Base-by-base conservation (phyloP, 2,113 vertebrate genomes). In the Zingel zingel region DNA sequence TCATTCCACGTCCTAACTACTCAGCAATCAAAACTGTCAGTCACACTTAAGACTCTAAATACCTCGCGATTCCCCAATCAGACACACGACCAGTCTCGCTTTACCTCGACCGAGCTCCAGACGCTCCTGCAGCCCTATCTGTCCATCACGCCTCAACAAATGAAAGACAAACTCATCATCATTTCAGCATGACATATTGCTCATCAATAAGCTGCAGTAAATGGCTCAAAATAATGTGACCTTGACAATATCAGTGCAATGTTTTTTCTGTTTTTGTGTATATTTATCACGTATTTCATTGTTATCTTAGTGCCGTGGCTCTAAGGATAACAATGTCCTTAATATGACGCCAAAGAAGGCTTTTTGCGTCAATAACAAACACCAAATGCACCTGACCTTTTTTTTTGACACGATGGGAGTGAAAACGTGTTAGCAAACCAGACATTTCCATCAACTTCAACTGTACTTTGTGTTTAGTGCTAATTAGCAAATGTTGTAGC, bases 11-110 rank as follows among this genome's bases (percentile, higher is more conserved):
- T 74, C 77, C 63, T 88, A 87, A 82, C 87, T 70, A 51, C 76
- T 77, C 80, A 30, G 75, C 80, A 91, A 93, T 92, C 90, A 91
- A 53, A 89, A 45, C 85, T 87, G 91, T 88, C 93, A 90, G 77
- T 94, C 91, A 91, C 90, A 89, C 82, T 94, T 90, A 81, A 81
- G 82, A 77, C 77, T 74, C 75, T 83, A 90, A 91, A 91, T 69
- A 87, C 85, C 83, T 85, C 25, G 66, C 45, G 13, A 77, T 70
- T 89, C 82, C 72, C 76, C 86, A 88, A 92, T 92, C 90, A 90
- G 86, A 83, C 77, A 84, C 85, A 79, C 78, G 82, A 39, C 27
- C 85, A 33, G 43, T 67, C 48, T 67, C 16, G 54, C 73, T 83
- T 74, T 62, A 84, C 80, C 72, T 81, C 70, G 30, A 48, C 69